A percentile compares a stretch with the other conserved stretches of the same genome.
Conservation (phyloP, 2,888 invertebrate species). For the Iphiclides podalirius region DNA sequence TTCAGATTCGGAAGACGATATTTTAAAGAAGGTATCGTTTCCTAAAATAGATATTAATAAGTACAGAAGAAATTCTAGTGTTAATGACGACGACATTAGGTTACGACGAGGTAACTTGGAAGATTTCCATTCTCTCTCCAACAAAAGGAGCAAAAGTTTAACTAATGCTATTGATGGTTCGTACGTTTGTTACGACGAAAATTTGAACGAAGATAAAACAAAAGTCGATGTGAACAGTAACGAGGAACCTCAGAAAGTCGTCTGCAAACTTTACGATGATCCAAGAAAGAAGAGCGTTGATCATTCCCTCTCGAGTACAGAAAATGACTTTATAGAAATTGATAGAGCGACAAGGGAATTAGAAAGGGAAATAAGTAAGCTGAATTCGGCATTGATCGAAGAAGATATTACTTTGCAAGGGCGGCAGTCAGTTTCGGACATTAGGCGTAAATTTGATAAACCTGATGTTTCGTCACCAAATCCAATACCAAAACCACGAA, state of each 20-base stretch:
- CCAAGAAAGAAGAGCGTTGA: conserved; percentile 64
- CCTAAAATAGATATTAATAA: conserved; percentile 63
- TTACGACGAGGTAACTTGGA: conserved; percentile 67
- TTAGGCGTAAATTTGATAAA: conserved; percentile 76
- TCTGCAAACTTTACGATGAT: conserved; percentile 63
- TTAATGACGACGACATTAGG: conserved; percentile 68
- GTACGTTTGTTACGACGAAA: conserved; percentile 61
- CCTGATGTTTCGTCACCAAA: conserved; percentile 71
- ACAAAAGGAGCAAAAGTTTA: conserved; percentile 69
- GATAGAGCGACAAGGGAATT: conserved; percentile 68
- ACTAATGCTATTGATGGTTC: conserved; percentile 53
- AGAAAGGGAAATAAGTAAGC: conserved; percentile 69
- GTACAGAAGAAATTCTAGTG: conserved; percentile 71
- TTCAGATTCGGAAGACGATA: conserved; percentile 53
- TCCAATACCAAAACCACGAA: conserved; percentile 80
- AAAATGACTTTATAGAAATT: conserved; percentile 72
- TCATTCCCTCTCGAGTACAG: conserved; percentile 65
- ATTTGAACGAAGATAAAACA: conserved; percentile 54
- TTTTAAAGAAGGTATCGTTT: conserved; percentile 52
- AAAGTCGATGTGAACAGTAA: conserved; percentile 58
- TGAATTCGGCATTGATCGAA: conserved; percentile 68
- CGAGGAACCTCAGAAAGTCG: conserved; percentile 61
- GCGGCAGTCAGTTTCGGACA: conserved; percentile 65
- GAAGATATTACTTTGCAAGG: conserved; percentile 56
- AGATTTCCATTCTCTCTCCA: conserved; percentile 60